Evolutionary conservation across 2,797 vertebrate genomes (phyloP).

Genomic region (Aplochiton taeniatus): DNA sequence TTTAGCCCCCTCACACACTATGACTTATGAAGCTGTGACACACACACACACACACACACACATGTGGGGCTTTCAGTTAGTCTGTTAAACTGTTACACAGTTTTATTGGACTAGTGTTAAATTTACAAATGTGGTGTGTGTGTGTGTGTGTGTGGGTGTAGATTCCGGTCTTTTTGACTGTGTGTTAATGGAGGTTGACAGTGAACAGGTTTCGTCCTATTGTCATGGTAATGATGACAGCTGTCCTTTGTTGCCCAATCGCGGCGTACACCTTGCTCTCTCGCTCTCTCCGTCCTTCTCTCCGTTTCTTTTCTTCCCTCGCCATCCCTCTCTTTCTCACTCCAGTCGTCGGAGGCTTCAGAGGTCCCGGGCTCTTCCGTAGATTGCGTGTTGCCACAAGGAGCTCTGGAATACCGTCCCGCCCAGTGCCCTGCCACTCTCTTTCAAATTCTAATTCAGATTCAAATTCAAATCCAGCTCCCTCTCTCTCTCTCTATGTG

Average conservation of each 20-base stretch:
- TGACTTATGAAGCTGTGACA: background rate
- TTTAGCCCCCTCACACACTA: conserved; percentile 25
- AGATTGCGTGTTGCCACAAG: too few species aligned
- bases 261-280: too few species aligned
- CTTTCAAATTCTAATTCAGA: too few species aligned
- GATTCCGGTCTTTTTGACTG: conserved; percentile 25
- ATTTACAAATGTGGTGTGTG: background rate
- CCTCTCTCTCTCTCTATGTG: background rate
- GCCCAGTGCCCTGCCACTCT: too few species aligned
- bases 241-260: conserved; percentile 8
- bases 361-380: too few species aligned
- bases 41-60: too few species aligned
- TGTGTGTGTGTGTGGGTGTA: conserved; percentile 21
- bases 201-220: background rate
- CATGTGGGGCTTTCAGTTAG: too few species aligned
- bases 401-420: too few species aligned
- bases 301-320: background rate
- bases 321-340: background rate
- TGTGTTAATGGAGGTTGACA: conserved; percentile 1
- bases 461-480: too few species aligned
- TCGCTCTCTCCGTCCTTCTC: background rate
- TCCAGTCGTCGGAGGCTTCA: background rate
- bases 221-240: conserved; percentile 9
- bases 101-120: too few species aligned
- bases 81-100: too few species aligned